Percentiles rank a stretch among this genome's conserved stretches.
Evolutionary conservation across 1,140 invertebrate species (phyloP).

Genomic region (Wiebesia pumilae): DNA sequence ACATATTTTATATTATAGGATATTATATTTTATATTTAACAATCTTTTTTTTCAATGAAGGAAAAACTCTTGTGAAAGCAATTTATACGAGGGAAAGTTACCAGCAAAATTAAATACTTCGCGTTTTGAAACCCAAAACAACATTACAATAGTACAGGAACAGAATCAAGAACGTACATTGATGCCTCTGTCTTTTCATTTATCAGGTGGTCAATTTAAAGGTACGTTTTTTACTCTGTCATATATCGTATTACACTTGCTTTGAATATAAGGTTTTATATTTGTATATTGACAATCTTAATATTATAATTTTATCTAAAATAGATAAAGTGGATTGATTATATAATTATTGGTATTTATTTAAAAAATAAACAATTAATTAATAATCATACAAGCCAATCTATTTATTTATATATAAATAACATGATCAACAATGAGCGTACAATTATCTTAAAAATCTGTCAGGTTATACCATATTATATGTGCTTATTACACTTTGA

Average conservation of each 20-base stretch:
- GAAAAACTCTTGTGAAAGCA: constrained; percentile 42
- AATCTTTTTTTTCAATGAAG: constrained; percentile 20
- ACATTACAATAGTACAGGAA: constrained; percentile 58
- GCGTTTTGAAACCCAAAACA: constrained; percentile 62
- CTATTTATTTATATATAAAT: no score
- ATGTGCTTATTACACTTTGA: no score
- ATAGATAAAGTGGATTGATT: neutral
- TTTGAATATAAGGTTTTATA: neutral
- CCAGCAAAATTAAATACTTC: constrained; percentile 58
- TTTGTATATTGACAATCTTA: neutral
- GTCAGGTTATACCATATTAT: no score
- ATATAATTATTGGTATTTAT: no score
- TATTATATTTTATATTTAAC: neutral
- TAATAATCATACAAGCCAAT: no score
- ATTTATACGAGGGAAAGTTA: neutral
- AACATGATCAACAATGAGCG: no score
- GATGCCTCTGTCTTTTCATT: constrained; percentile 69
- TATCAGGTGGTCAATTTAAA: constrained; percentile 73
- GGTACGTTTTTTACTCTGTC: constrained; percentile 57
- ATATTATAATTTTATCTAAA: neutral
- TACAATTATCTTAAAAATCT: no score
- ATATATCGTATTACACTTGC: neutral
- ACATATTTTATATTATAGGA: neutral
- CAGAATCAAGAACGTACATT: constrained; percentile 63
- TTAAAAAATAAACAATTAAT: no score